Conservation (phyloP, 2,888 invertebrate genomes). For the Limulus polyphemus region DNA sequence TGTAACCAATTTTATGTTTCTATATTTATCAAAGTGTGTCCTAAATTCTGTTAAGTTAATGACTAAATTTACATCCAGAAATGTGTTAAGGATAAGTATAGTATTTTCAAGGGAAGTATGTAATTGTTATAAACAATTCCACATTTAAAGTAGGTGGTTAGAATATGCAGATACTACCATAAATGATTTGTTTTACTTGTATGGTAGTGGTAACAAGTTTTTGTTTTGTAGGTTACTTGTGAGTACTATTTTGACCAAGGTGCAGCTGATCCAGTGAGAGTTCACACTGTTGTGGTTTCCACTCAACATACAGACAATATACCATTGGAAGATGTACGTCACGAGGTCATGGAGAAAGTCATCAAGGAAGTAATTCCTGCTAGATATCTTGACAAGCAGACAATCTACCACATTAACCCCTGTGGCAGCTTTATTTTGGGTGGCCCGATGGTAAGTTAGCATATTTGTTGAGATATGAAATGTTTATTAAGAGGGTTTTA, state of each 20-base stretch:
- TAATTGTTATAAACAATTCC: not conserved
- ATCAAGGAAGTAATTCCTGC: conserved; percentile 42
- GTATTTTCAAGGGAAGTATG: not conserved
- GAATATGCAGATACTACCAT: not conserved
- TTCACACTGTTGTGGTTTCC: conserved; percentile 46
- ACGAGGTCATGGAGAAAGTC: conserved; percentile 41
- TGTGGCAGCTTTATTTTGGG: conserved; percentile 45
- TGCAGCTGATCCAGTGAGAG: conserved; percentile 41
- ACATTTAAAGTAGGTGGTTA: not conserved
- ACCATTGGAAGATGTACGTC: conserved; percentile 35
- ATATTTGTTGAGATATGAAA: no score
- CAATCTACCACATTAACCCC: conserved; percentile 44
- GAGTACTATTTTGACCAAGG: conserved; percentile 43
- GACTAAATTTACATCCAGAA: no score
- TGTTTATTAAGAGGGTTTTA: no score
- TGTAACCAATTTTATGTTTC: no score
- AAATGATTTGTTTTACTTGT: not conserved
- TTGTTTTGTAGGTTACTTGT: conserved; percentile 39
- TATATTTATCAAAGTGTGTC: no score
- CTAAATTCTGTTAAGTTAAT: no score
- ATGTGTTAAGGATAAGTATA: not conserved
- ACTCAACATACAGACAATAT: conserved; percentile 43
- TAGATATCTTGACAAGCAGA: conserved; percentile 40
- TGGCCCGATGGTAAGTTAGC: conserved; percentile 41
- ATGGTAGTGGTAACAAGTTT: conserved; percentile 12